Evolutionary conservation across 2,113 vertebrate species (phyloP).

Genomic region (Takifugu bimaculatus): DNA sequence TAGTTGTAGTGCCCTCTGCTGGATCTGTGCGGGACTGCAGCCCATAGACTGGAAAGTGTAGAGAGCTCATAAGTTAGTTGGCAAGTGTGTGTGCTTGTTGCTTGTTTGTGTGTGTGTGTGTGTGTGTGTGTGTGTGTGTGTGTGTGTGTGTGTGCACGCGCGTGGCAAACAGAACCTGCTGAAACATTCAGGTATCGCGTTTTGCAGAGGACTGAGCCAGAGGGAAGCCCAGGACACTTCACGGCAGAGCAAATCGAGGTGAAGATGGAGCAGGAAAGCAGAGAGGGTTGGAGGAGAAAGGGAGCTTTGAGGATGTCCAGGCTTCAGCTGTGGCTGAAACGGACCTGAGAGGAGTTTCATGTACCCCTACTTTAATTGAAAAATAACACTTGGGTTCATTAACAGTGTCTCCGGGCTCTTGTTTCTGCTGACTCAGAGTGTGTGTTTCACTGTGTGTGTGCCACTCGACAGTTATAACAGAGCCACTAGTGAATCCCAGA

Average conservation of each 20-base stretch:
- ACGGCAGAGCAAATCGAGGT: too few relatives aligned
- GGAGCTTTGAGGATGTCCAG: conserved; percentile 38
- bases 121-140: too few relatives aligned
- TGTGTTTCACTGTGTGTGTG: conserved; percentile 18
- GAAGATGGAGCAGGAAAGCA: conserved; percentile 37
- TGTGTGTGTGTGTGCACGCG: too few relatives aligned
- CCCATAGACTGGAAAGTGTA: conserved; percentile 14
- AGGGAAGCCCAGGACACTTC: conserved; percentile 10
- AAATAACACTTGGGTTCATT: conserved; percentile 72
- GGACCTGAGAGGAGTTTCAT: conserved; percentile 50
- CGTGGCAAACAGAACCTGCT: too few relatives aligned
- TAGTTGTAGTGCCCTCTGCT: conserved; percentile 56
- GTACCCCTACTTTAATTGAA: conserved; percentile 71
- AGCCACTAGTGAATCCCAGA: conserved; percentile 20
- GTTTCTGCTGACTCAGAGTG: conserved; percentile 70
- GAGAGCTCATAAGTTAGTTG: conserved; percentile 25
- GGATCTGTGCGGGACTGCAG: conserved; percentile 29
- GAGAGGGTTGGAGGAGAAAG: conserved; percentile 37
- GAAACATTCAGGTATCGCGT: too few relatives aligned
- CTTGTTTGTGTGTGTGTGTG: too few relatives aligned
- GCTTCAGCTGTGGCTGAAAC: conserved; percentile 42
- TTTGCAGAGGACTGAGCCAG: too few relatives aligned
- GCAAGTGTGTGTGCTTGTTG: conserved; percentile 12
- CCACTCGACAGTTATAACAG: conserved; percentile 17
- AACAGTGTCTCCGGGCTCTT: conserved; percentile 54